Conservation (phyloP, 2,113 vertebrate genomes). For the Lagopus muta region DNA sequence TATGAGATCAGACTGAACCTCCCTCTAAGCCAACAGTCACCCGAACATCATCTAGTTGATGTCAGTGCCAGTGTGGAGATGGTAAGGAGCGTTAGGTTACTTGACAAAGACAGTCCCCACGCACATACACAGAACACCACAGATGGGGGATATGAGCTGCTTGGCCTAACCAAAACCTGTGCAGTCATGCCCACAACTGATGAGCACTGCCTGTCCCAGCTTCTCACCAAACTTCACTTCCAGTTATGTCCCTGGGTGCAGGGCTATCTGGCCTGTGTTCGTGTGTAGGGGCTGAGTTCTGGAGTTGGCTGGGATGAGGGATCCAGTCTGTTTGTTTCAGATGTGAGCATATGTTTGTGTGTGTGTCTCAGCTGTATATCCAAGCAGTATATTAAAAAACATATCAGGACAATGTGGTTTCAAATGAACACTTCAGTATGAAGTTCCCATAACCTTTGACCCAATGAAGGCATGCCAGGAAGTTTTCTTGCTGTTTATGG, state of each 20-base stretch:
- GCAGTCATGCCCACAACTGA: neutral
- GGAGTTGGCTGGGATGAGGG: neutral
- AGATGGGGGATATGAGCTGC: neutral
- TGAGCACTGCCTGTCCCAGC: too few relatives aligned
- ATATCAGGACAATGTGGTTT: fast-evolving
- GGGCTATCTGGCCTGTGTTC: neutral
- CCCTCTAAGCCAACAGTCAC: neutral
- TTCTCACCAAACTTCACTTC: neutral
- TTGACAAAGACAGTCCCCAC: neutral
- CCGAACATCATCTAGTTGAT: neutral
- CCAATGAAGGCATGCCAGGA: neutral
- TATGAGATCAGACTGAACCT: neutral
- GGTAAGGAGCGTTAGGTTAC: neutral
- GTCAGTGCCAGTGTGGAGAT: neutral
- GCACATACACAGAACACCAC: neutral
- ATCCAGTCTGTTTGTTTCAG: neutral
- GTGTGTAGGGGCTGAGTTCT: neutral
- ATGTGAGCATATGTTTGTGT: neutral
- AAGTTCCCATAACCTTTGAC: neutral
- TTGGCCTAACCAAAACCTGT: neutral
- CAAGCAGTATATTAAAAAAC: neutral
- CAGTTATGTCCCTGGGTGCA: neutral
- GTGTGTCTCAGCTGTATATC: neutral
- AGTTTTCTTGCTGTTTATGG: neutral
- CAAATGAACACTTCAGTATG: neutral